A percentile compares a stretch with the other conserved stretches of the same genome.
phyloP scores from a whole-genome alignment of 2,888 invertebrate genomes.

The Tachina lurida region DNA sequence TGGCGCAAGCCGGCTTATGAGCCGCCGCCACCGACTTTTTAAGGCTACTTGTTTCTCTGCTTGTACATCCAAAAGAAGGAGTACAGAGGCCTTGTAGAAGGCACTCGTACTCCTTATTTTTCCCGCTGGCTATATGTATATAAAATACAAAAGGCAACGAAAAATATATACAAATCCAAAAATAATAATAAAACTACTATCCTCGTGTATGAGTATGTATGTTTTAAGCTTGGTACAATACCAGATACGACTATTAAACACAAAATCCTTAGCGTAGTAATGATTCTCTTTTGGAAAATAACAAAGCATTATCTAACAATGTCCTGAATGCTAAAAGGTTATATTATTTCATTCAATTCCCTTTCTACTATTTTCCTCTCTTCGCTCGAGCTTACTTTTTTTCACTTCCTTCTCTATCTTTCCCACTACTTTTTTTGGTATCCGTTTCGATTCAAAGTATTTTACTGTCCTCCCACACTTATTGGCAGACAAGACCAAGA shows the following conservation, averaged over 20 bases:
- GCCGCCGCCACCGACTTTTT: too few species aligned
- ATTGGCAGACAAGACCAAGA: slow-evolving; percentile 62
- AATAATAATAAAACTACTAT: slow-evolving; percentile 29
- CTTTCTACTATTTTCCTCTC: not conserved
- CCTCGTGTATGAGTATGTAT: slow-evolving; percentile 10
- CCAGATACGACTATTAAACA: slow-evolving; percentile 50
- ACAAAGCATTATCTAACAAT: slow-evolving; percentile 67
- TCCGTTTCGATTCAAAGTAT: not conserved
- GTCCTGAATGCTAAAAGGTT: slow-evolving; percentile 69
- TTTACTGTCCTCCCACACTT: not conserved
- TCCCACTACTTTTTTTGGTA: not conserved
- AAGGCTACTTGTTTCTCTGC: too few species aligned
- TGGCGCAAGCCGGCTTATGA: too few species aligned
- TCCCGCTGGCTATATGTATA: too few species aligned
- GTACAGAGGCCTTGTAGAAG: too few species aligned
- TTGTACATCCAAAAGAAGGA: too few species aligned
- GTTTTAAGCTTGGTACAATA: not conserved
- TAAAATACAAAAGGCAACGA: slow-evolving; percentile 13
- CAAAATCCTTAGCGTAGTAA: slow-evolving; percentile 55
- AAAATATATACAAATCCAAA: slow-evolving; percentile 1
- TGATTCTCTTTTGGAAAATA: slow-evolving; percentile 67
- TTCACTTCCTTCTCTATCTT: not conserved
- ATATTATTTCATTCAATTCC: slow-evolving; percentile 64
- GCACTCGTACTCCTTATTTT: too few species aligned
- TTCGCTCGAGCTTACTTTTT: not conserved